Evolutionary conservation across 2,797 vertebrate genomes (phyloP), one percentile per base, ranked within the genome.

Genomic region (Coracias cyanogaster): DNA sequence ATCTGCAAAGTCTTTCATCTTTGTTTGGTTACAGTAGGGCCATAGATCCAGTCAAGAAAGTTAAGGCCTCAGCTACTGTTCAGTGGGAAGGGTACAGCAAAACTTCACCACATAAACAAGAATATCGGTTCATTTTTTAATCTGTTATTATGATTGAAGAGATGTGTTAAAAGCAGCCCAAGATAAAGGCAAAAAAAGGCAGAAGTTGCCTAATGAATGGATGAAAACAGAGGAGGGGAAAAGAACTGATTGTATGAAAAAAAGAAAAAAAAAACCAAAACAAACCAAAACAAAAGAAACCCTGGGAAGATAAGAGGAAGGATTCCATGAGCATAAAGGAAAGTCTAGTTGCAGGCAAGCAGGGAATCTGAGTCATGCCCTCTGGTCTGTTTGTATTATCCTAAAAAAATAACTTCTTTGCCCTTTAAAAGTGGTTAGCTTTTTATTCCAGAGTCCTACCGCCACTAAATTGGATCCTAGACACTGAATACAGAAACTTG

Each of bases 1-100:
- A 80, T 77, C 85, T 91, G 48, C 25, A 55, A 60, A 65, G 12
- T 48, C 51, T 62, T 71, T 90, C 12, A 11, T 25, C 49, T 74
- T 17, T 88, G 17, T 60, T 52, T 81, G n/a, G 12, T 45, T 52
- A 20, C 24, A 17, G 9, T 4, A 55, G 15, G 55, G 45, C 35
- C 6, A 18, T 13, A 72, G 29, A 79, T 43, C 15, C 51, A 46
- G 12, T 10, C 21, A 52, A 24, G 15, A 78, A 71, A 52, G 22
- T 43, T 37, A 41, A 64, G 17, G 8, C 35, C 39, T 58, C 17
- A 48, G 17, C 35, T 64, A 17, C 4, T 51, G 7, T 1, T 45
- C 29, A n/a, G 39, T 0, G 1, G 54, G 20, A 48, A 51, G 37
- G 18, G 6, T 69, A 12, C 5, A 31, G 52, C 0, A 18, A 31